Conservation (phyloP, 2,113 vertebrate species). For the Plectropomus leopardus region DNA sequence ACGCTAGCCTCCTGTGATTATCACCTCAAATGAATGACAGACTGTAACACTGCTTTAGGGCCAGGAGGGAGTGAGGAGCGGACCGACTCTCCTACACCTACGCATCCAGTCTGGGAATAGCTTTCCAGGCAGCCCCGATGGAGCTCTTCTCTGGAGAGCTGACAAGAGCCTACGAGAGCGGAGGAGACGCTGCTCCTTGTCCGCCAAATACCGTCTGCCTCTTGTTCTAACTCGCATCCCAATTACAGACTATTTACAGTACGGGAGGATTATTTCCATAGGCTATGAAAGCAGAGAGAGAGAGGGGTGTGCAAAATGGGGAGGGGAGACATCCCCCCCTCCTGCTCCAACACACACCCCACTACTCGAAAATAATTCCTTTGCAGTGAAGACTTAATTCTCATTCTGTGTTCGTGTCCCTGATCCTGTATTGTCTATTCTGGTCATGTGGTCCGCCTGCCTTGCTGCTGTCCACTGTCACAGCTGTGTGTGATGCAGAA, state of each 20-base stretch:
- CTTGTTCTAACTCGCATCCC: conserved; percentile 55
- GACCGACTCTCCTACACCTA: conserved; percentile 52
- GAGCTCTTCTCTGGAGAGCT: conserved; percentile 65
- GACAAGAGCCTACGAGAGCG: conserved; percentile 62
- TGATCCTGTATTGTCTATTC: conserved; percentile 78
- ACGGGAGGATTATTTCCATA: conserved; percentile 52
- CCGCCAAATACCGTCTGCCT: conserved; percentile 56
- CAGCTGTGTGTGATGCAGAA: conserved; percentile 59
- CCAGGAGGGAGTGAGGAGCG: conserved; percentile 54
- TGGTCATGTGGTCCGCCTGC: conserved; percentile 70
- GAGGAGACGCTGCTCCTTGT: conserved; percentile 50
- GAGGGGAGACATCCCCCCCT: conserved; percentile 32
- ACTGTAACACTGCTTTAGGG: conserved; percentile 46
- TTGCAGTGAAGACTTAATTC: conserved; percentile 80
- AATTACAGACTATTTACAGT: conserved; percentile 70
- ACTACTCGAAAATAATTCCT: conserved; percentile 76
- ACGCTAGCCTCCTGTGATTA: conserved; percentile 38
- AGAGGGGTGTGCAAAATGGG: conserved; percentile 47
- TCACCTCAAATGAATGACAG: conserved; percentile 63
- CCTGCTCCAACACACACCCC: conserved; percentile 16
- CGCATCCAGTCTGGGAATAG: conserved; percentile 59
- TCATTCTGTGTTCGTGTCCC: conserved; percentile 77
- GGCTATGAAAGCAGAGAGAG: conserved; percentile 41
- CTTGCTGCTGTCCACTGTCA: conserved; percentile 72
- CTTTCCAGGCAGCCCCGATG: conserved; percentile 54